Evolutionary conservation across 2,888 invertebrate species (phyloP), one percentile per base, ranked within the genome.

Genomic region (Meandrusa payeni): DNA sequence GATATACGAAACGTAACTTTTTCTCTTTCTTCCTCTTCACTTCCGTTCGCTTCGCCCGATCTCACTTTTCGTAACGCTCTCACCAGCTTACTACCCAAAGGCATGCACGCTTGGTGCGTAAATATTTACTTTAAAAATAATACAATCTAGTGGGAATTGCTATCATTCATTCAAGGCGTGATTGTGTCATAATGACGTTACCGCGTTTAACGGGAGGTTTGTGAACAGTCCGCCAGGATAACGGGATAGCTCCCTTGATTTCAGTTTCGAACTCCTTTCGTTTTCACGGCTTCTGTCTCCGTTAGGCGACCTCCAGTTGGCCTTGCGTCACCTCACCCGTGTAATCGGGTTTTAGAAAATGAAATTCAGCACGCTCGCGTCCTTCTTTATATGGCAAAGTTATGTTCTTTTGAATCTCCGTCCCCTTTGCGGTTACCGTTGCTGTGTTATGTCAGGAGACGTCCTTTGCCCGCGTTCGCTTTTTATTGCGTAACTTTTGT

Each of bases 261-360:
- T 83, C 85, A 74, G 71, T 78, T 77, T 75, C 70, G 75, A 68
- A 70, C 64, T 70, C 78, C 83, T 85, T 83, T 85, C 85, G 78
- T 67, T 85, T 85, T 83, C 83, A 70, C 67, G 73, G 66, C 69
- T 73, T 70, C 66, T 75, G 61, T 59, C 58, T 50, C 77, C 78
- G 79, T 76, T 71, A 68, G 72, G 69, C 78, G 82, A 80, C 77
- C 76, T 65, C 68, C 60, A 57, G 55, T 48, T 51, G 58, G 57
- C 57, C 60, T 72, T 76, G 75, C 80, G 81, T 82, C 80, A 80
- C 76, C 75, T 75, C 63, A 24, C 28, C 43, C 57, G 59, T 64
- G 74, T 80, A 76, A 83, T 82, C 83, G 82, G 73, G 80, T 80
- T 85, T 85, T 85, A 85, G 85, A 85, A 85, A 85, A 83, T 83